Evolutionary conservation across 2,888 invertebrate species (phyloP), one percentile per base, ranked within the genome.

Genomic region (Leptinotarsa juncta): DNA sequence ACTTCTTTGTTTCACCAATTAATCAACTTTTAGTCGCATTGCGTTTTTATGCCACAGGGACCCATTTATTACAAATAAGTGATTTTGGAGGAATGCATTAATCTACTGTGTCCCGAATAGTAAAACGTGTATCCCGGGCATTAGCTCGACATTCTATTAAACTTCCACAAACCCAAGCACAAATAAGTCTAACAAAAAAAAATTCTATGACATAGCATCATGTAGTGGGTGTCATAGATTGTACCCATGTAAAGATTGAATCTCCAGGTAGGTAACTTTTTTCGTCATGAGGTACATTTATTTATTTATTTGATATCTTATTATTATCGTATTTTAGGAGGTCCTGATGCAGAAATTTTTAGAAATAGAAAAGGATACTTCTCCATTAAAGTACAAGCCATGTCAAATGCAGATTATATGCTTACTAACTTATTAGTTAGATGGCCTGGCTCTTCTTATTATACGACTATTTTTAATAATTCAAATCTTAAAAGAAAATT

Each of bases 371-470:
- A 73, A 73, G 42, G 26, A 14, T 70, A 65, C 55, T 73, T 73
- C 50, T 73, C 74, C n/a, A 53, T 74, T 15, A 73, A 73, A 65
- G 60, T 60, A 18, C 73, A 73, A 60, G 70, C 48, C 12, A 23
- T 70, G 20, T 62, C 32, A n/a, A 66, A 55, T 67, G 57, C 73
- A 14, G 66, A 66, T 32, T 50, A 70, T 48, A 42, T 53, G 12
- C 50, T 73, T 20, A 49, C 65, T 53, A 65, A 73, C 48, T 65
- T 66, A 4, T 65, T 73, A 15, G 70, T 55, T 20, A 55, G 12
- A 60, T 73, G 70, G 66, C 73, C 73, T 49, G 70, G 73, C 48
- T 71, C 74, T 49, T 70, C 70, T 42, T 42, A 70, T 57, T 72
- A 75, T 65, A 14, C 65, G 5, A 75, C 72, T 20, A 20, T 20